Evolutionary conservation across 2,797 vertebrate genomes (phyloP), one percentile per base, ranked within the genome.

Genomic region (Tiaroga cobitis): DNA sequence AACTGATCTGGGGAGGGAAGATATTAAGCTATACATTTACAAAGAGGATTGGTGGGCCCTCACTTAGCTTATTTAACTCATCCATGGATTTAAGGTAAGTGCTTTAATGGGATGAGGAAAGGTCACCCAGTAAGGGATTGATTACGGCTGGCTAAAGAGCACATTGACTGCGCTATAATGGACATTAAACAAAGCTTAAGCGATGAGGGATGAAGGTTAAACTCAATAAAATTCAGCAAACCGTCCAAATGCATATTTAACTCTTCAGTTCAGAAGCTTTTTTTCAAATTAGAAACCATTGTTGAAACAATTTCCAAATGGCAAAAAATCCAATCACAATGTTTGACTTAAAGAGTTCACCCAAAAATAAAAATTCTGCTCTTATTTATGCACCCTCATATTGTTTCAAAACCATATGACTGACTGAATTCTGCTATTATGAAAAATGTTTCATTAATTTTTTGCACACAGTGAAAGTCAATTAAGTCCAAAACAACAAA

Each of bases 121-220:
- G 83, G 83, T 85, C 83, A 85, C 16, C 21, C 83, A 79, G 26
- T 79, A 79, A 72, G 26, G 34, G 65, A 85, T 73, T 80, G 76
- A 85, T 84, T 19, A 69, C 1, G n/a, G 29, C 39, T 80, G 26
- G 49, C 83, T 72, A 63, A 79, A 85, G 54, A 80, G 67, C 21
- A 73, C 67, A 79, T 80, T 80, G 83, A 72, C 75, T 79, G 19
- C 3, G 32, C 83, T 72, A 37, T 61, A 63, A 72, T 85, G 54
- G 49, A 85, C 75, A 84, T 79, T 84, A 84, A 84, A 72, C 75
- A 19, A 79, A 69, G n/a, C 67, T 84, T 78, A 70, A 41, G n/a
- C 5, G 54, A 85, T 46, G 51, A 63, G 39, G 51, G 39, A 41
- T 24, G 4, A 79, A 79, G 65, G 83, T 79, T 85, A 79, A 72